Evolutionary conservation across 2,113 vertebrate genomes (phyloP).

Genomic region (Podilymbus podiceps): DNA sequence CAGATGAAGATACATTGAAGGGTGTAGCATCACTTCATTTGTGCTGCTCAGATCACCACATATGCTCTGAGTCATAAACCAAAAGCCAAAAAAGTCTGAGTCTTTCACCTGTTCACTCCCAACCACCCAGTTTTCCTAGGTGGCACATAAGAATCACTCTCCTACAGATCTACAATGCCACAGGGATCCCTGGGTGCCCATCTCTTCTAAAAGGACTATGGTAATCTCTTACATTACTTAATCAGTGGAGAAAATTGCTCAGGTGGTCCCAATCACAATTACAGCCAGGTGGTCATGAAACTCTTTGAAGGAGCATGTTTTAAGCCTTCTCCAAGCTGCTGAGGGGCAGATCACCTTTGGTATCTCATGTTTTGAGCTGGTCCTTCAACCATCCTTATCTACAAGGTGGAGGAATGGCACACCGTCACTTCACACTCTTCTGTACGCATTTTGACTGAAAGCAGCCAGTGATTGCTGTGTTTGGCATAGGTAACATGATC

Average conservation of each 20-base stretch:
- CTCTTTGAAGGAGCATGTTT: neutral
- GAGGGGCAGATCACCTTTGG: neutral
- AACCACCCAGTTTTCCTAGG: neutral
- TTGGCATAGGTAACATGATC: neutral
- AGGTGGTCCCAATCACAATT: neutral
- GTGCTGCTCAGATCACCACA: neutral
- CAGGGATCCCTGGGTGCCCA: neutral
- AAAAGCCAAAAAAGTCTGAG: neutral
- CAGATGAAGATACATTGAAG: neutral
- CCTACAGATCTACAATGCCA: neutral
- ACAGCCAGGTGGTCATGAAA: neutral
- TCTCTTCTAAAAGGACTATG: neutral
- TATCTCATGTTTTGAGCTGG: neutral
- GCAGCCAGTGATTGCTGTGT: rapidly evolving
- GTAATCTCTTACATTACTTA: neutral
- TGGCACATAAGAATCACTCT: neutral
- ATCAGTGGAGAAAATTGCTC: neutral
- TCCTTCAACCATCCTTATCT: neutral
- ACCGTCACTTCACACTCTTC: neutral
- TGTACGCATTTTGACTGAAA: neutral
- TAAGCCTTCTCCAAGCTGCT: neutral
- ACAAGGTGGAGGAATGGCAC: neutral
- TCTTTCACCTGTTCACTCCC: neutral
- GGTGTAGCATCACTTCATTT: neutral
- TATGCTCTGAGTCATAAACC: neutral